These are phyloP conservation scores for Zeuzera pyrina DNA, from an alignment of 2,888 invertebrate species.

Conservation along the genomic window DNA sequence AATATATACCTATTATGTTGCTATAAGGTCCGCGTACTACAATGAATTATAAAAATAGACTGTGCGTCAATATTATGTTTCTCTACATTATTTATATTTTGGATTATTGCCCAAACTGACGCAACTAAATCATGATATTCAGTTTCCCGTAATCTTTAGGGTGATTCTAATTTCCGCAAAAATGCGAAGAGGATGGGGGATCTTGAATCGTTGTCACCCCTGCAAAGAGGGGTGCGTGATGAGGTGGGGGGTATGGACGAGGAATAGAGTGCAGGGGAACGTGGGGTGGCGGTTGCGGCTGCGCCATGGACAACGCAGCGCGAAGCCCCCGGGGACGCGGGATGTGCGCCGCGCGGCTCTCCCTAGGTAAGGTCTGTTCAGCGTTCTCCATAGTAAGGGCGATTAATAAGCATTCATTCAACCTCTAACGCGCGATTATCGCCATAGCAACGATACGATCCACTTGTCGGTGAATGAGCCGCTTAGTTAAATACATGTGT, in stretches of 20 bases:
- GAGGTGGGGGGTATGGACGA: constrained; percentile 18
- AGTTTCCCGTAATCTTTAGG: constrained; percentile 11
- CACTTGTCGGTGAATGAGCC: constrained; percentile 15
- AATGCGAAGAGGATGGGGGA: constrained; percentile 47
- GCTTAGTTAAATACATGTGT: constrained; percentile 1
- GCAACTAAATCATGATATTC: constrained; percentile 5
- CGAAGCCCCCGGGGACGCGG: constrained; percentile 39
- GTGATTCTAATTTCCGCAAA: constrained; percentile 63
- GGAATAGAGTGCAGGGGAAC: constrained; percentile 17
- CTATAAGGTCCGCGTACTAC: too few relatives aligned
- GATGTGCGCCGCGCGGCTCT: constrained; percentile 32
- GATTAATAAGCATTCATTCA: constrained; percentile 62
- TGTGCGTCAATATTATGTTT: too few relatives aligned
- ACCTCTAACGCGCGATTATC: constrained; percentile 40
- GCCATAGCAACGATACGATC: constrained; percentile 31
- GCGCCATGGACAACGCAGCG: constrained; percentile 33
- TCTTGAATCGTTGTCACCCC: constrained; percentile 34
- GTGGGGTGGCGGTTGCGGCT: constrained; percentile 38
- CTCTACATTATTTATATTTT: too few relatives aligned
- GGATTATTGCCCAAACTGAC: constrained; percentile 1
- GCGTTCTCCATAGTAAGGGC: constrained; percentile 28
- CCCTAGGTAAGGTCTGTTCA: constrained; percentile 23
- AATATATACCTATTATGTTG: too few relatives aligned
- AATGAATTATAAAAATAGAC: too few relatives aligned
- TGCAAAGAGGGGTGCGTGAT: constrained; percentile 42